Percentiles rank a stretch among this genome's conserved stretches.
phyloP scores from a whole-genome alignment of 2,113 vertebrate species.

The Lepus timidus region DNA sequence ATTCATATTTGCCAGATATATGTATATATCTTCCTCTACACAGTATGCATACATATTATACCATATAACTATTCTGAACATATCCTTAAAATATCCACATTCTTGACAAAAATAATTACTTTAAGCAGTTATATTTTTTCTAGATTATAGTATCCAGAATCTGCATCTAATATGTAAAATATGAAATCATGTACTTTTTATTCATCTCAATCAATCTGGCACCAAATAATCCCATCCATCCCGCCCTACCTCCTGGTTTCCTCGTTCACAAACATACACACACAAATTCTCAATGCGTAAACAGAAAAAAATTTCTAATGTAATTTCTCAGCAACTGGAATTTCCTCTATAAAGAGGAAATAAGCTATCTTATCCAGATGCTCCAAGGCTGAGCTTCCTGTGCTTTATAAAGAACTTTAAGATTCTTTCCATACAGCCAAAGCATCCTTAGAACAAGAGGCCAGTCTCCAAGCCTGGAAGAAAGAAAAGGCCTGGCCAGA shows the following conservation, averaged over 20 bases:
- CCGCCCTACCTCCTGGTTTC: background rate
- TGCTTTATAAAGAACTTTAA: background rate
- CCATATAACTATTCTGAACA: background rate
- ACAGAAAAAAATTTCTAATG: background rate
- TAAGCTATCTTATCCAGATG: background rate
- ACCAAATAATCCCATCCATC: background rate
- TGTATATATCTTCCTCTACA: background rate
- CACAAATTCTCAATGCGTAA: background rate
- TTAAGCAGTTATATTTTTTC: background rate
- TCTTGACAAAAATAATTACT: constrained; percentile 15
- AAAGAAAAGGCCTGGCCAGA: background rate
- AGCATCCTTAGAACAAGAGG: background rate
- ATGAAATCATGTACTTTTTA: background rate
- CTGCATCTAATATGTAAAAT: background rate
- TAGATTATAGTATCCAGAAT: background rate
- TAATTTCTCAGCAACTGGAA: background rate
- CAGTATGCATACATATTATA: background rate
- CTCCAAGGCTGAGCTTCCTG: background rate
- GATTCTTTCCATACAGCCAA: background rate
- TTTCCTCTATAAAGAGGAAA: background rate
- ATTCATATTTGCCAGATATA: background rate
- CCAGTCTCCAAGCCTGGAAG: background rate
- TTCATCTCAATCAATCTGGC: background rate
- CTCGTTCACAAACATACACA: background rate
- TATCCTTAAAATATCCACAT: background rate